These are phyloP conservation scores for Corythornis madagascariensis DNA, from an alignment of 2,113 vertebrate species.

Conservation along the genomic window DNA sequence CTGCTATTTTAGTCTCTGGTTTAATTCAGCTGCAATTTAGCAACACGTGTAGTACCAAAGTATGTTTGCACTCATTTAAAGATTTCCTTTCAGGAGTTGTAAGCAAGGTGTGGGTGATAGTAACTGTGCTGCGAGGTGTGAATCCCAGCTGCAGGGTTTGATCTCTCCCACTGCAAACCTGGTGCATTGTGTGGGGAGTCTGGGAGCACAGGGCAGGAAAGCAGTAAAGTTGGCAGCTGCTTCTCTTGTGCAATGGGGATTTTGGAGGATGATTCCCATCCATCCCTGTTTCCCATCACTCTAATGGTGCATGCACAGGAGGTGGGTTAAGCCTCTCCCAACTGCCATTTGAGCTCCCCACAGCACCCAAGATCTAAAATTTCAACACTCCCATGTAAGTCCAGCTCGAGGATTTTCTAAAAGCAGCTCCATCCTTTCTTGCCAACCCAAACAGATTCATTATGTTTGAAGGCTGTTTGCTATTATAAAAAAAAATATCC, in stretches of 20 bases:
- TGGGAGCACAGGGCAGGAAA: background rate
- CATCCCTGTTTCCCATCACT: background rate
- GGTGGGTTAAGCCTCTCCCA: background rate
- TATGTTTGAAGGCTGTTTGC: background rate
- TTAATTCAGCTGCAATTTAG: background rate
- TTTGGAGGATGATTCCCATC: background rate
- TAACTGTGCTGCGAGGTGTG: background rate
- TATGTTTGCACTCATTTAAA: background rate
- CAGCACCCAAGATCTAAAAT: background rate
- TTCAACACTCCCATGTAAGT: background rate
- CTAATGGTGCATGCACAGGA: background rate
- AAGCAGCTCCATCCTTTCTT: background rate
- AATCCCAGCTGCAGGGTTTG: background rate
- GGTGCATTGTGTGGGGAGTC: accelerated
- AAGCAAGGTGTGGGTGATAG: background rate
- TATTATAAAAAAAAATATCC: background rate
- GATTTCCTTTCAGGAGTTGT: background rate
- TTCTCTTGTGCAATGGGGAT: accelerated
- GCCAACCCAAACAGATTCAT: background rate
- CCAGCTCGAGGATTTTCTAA: background rate
- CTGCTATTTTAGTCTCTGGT: background rate
- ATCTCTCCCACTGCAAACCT: background rate
- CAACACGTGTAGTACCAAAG: background rate
- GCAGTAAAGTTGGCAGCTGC: background rate
- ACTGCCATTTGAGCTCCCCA: background rate